Evolutionary conservation across 2,113 vertebrate genomes (phyloP), one percentile per base, ranked within the genome.

Genomic region (Nothocercus julius): DNA sequence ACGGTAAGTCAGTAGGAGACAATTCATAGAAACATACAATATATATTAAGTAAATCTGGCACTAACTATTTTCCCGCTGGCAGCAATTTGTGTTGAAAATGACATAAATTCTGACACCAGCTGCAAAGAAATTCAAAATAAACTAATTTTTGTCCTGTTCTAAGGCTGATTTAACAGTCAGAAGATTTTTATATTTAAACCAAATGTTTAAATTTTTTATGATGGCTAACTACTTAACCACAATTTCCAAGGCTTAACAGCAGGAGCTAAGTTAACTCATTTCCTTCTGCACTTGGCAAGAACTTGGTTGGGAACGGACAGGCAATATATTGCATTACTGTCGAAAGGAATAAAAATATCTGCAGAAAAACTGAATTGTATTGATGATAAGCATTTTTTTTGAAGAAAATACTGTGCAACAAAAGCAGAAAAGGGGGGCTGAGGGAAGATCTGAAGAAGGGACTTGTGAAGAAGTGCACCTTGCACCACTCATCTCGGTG

Each of bases 201-300:
- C 97, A 97, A 97, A 96, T 95, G 93, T 95, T 96, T 78, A 58
- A 59, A 54, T 91, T 96, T 89, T 96, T 92, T 92, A 67, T 92
- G 90, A 96, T 54, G 83, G 83, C 78, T 97, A 93, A 88, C 83
- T 85, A 93, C 24, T 93, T 87, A 97, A 90, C 93, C 94, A 94
- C 94, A 95, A 96, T 92, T 97, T 97, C 89, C 90, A 97, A 86
- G 87, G 95, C 12, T 95, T 93, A 96, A 81, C 94, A 95, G 94
- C 95, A 95, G 96, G 93, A 94, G 94, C 86, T 95, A 89, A 96
- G 95, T 97, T 94, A 96, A 97, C 95, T 97, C 92, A 96, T 97
- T 97, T 97, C 96, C 96, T 95, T 47, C 96, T 96, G 90, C 94
- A 94, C 93, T 97, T 94, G 93, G 89, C 90, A 80, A 90, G 93